Conservation (phyloP, 2,888 invertebrate species). For the Lamproptera curius region DNA sequence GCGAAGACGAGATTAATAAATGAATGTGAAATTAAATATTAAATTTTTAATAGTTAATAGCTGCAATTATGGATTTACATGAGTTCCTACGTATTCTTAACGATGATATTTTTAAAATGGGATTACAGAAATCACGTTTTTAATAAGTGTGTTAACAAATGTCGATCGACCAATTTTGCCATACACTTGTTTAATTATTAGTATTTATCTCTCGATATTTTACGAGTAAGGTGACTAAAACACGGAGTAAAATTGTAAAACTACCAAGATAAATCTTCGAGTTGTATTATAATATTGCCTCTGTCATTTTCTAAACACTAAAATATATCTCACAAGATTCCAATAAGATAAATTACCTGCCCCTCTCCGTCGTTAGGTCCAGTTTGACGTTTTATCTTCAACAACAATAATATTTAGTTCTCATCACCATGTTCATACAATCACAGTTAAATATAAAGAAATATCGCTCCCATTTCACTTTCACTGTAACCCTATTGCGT, state of each 20-base stretch:
- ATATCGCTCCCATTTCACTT: constrained; percentile 6
- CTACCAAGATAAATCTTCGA: too few species aligned
- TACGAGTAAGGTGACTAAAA: too few species aligned
- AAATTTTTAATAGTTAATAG: too few species aligned
- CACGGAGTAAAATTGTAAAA: too few species aligned
- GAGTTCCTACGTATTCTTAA: too few species aligned
- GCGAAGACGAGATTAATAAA: too few species aligned
- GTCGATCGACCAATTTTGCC: too few species aligned
- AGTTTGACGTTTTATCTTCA: constrained; percentile 43
- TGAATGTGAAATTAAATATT: too few species aligned
- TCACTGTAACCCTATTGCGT: constrained; percentile 6
- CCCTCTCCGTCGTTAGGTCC: constrained; percentile 43
- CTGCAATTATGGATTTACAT: too few species aligned
- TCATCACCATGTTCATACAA: constrained; percentile 41
- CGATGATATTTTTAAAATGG: too few species aligned
- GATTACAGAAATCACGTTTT: too few species aligned
- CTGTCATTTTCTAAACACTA: not conserved
- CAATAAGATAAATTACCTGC: constrained; percentile 50
- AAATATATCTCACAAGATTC: constrained; percentile 33
- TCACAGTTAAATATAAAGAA: constrained; percentile 15
- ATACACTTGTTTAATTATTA: not conserved
- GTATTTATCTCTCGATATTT: not conserved
- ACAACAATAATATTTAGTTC: constrained; percentile 34
- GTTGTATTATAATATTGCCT: not conserved
- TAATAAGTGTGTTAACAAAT: too few species aligned